phyloP scores from a whole-genome alignment of 2,888 invertebrate genomes.

The Melanostoma mellinum region DNA sequence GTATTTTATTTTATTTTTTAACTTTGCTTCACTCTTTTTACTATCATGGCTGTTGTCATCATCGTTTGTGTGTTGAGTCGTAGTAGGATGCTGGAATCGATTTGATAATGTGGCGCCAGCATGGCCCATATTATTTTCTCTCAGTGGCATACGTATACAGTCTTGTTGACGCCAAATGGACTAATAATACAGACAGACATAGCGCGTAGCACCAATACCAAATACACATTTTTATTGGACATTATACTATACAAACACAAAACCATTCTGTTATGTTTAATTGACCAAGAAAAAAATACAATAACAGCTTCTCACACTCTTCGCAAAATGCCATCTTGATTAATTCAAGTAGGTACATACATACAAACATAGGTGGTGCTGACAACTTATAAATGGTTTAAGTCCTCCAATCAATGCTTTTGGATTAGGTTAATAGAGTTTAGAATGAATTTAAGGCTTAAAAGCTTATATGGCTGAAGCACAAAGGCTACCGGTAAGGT shows the following conservation, averaged over 20 bases:
- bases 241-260: slow-evolving; percentile 30
- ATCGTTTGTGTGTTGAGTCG: slow-evolving; percentile 32
- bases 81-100: slow-evolving; percentile 67
- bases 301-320: slow-evolving; percentile 31
- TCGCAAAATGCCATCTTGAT: slow-evolving; percentile 39
- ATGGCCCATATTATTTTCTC: slow-evolving; percentile 65
- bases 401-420: too few species aligned
- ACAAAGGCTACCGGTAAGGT: background rate
- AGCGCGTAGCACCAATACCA: slow-evolving; percentile 43
- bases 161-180: slow-evolving; percentile 59
- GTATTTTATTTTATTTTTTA: slow-evolving; percentile 1
- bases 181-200: slow-evolving; percentile 55
- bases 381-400: slow-evolving; percentile 36
- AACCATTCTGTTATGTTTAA: slow-evolving; percentile 27
- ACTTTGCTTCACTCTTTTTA: slow-evolving; percentile 6
- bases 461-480: slow-evolving; percentile 18
- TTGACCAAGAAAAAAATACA: slow-evolving; percentile 22
- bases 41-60: slow-evolving; percentile 35
- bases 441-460: too few species aligned
- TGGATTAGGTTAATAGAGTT: too few species aligned
- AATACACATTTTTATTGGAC: slow-evolving; percentile 10
- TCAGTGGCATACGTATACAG: slow-evolving; percentile 59
- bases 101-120: slow-evolving; percentile 67
- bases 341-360: slow-evolving; percentile 38
- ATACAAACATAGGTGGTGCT: background rate